A percentile compares a stretch with the other conserved stretches of the same genome.
These are phyloP conservation scores for Ciona savignyi DNA, from an alignment of 23 tunicate species.

Conservation along the genomic window DNA sequence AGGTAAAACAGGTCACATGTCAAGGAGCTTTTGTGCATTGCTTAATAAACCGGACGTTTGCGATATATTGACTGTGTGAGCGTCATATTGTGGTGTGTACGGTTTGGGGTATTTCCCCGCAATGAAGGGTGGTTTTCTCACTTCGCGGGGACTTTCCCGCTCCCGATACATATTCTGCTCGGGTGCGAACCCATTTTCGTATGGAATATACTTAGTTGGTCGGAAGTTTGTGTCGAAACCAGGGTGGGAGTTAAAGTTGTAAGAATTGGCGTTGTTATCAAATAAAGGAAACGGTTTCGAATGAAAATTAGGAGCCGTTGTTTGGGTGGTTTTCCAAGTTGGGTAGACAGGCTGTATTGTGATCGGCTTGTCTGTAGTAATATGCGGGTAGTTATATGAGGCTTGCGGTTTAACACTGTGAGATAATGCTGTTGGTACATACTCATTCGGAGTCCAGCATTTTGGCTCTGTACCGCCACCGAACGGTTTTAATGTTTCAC, in stretches of 20 bases:
- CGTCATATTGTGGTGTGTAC: slow-evolving; percentile 13
- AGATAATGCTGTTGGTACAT: no score
- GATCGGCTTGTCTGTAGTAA: background rate
- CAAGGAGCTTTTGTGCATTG: slow-evolving; percentile 43
- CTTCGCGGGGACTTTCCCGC: background rate
- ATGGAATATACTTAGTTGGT: background rate
- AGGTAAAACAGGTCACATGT: slow-evolving; percentile 25
- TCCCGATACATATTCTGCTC: background rate
- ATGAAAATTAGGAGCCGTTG: background rate
- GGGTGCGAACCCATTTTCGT: background rate
- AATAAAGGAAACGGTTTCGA: background rate
- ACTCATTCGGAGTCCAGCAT: no score
- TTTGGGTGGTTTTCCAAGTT: background rate
- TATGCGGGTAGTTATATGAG: background rate
- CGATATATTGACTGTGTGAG: slow-evolving; percentile 37
- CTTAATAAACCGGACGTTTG: slow-evolving; percentile 40
- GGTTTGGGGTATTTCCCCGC: background rate
- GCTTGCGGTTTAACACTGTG: background rate
- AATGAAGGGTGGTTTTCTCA: background rate
- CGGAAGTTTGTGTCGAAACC: background rate
- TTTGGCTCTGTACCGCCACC: background rate
- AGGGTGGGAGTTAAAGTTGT: background rate
- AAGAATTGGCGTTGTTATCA: background rate
- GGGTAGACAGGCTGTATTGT: background rate
- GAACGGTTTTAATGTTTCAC: background rate